Evolutionary conservation across 92 coral and sea anemone species (phyloP), one percentile per base, ranked within the genome.

Genomic region (Epizoanthus scotinus): DNA sequence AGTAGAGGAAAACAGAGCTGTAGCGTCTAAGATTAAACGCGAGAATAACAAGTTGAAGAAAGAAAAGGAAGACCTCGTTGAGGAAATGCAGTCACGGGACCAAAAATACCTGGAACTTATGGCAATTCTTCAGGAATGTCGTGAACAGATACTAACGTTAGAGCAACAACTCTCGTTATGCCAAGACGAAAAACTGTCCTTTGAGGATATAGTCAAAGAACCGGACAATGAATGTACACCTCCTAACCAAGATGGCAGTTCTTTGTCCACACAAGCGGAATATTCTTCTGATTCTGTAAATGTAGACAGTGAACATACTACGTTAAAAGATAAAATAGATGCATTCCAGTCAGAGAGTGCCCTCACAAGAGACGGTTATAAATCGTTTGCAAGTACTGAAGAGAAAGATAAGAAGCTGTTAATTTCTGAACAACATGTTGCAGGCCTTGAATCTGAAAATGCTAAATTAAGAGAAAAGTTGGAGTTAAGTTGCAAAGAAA

Each of bases 1-100:
- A 60, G 81, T 75, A 21, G 81, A 75, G 40, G 81, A 75, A 27
- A 75, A 75, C 57, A 75, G 81, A 24, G 57, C 81, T 8, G 13
- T 59, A 26, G 69, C 14, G 22, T 31, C 67, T 21, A 75, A 75
- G 40, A 66, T 59, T 21, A 59, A 26, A 19, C 52, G 67, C 6
- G 81, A 75, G 42, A 75, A 75, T 29, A 59, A 40, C 22, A 26
- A 36, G 56, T 59, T 75, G 40, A 75, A 38, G 26, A 75, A 59
- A 21, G 69, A 75, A 40, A 67, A 44, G 44, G 66, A 28, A 12
- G 53, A 59, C 22, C 68, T 75, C 38, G 36, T 24, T 22, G 34
- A 75, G 63, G 69, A 75, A 15, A 59, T 75, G 26, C 81, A 59
- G 7, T 21, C 20, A 40, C 29, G 26, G 27, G 31, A 59, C 5